Evolutionary conservation across 1,140 invertebrate genomes (phyloP), one percentile per base, ranked within the genome.

Genomic region (Ceratosolen solmsi): DNA sequence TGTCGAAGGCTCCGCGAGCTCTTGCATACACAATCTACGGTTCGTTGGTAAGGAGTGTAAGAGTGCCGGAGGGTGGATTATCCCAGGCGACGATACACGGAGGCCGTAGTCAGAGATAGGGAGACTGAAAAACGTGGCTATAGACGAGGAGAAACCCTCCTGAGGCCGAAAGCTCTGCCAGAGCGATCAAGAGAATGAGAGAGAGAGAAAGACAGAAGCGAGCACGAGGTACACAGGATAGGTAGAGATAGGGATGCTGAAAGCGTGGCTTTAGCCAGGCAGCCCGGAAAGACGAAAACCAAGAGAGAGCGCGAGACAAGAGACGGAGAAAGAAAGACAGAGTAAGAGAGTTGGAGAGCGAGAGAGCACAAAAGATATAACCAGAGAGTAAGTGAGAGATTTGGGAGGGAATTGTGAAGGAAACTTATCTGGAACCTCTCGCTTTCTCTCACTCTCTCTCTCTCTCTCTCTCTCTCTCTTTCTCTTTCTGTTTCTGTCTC

Each of bases 351-450:
- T 63, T 80, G 63, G 83, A 68, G 33, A 70, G 51, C 25, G 56
- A 51, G 41, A 36, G 77, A 71, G 77, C 30, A 51, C 30, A 51
- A 60, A 25, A 54, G 54, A 56, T 25, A 63, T 1, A 27, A 54
- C n/a, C 33, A 46, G 56, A 60, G 75, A 80, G 46, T 49, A 38
- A 60, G 81, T 54, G 58, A 17, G 54, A 60, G 75, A 80, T 46
- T 70, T 82, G 70, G 83, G 84, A 86, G 85, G 73, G 68, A 85
- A 87, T 84, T 83, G 85, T 82, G 85, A 77, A 72, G 74, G 80
- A 22, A 82, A 68, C 38, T 20, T 27, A 60, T 77, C 76, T 58
- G 70, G 73, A 30, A 30, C 60, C 65, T 54, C 46, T 71, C 51
- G n/a, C 70, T 60, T 38, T n/a, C 54, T 25, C 79, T 70, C 49